phyloP scores from a whole-genome alignment of 37 sponge, comb jelly and placozoan species.

The Diacarnus erythraeanus region DNA sequence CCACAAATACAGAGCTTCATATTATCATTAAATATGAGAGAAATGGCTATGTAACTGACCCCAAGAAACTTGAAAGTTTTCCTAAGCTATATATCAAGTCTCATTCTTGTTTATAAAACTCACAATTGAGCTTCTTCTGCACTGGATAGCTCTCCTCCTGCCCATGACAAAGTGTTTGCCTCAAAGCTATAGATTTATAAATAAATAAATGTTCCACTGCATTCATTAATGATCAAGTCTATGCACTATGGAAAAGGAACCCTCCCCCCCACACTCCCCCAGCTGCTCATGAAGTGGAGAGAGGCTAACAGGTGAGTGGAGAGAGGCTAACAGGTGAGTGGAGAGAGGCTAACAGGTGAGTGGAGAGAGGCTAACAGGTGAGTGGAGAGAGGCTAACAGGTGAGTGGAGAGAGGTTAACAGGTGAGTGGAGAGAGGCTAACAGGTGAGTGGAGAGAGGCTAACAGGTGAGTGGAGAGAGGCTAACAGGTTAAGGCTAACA shows the following conservation, averaged over 20 bases:
- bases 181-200: not conserved
- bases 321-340: not conserved
- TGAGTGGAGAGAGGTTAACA: not conserved
- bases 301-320: not conserved
- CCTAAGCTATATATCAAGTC: too few species aligned
- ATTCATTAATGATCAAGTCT: too few species aligned
- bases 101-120: not conserved
- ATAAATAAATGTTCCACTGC: too few species aligned
- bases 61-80: too few species aligned
- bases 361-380: not conserved
- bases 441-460: not conserved
- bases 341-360: not conserved
- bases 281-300: not conserved
- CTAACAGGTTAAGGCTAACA: not conserved
- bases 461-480: not conserved
- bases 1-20: too few species aligned
- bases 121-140: constrained; percentile 29
- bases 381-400: not conserved
- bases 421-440: constrained; percentile 8
- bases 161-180: not conserved
- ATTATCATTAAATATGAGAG: too few species aligned
- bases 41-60: too few species aligned
- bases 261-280: too few species aligned
- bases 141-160: not conserved
- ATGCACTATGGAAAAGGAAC: too few species aligned